Conservation (phyloP, 2,888 invertebrate species). For the Abrostola triplasia region DNA sequence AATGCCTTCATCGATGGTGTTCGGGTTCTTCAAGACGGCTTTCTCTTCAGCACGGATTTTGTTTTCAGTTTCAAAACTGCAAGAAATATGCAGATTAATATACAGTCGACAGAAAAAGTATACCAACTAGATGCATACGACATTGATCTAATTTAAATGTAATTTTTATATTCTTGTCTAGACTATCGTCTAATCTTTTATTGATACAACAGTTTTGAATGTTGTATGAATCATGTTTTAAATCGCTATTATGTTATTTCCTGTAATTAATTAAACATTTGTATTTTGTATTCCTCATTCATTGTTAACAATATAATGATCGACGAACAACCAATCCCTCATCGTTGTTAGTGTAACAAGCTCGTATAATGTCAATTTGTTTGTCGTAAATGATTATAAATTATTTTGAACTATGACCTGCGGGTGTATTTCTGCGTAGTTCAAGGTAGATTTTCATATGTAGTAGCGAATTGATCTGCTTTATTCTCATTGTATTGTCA, state of each 20-base stretch:
- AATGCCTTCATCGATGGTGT: slow-evolving; percentile 84
- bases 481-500: slow-evolving; percentile 58
- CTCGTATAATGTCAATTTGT: slow-evolving; percentile 59
- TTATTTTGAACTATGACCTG: slow-evolving; percentile 77
- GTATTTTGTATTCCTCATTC: slow-evolving; percentile 22
- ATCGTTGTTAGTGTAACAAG: slow-evolving; percentile 46
- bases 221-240: slow-evolving; percentile 13
- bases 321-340: slow-evolving; percentile 21
- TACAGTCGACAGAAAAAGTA: background rate
- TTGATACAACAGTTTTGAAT: background rate
- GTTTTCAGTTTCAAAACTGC: slow-evolving; percentile 87
- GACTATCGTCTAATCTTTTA: background rate
- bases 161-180: background rate
- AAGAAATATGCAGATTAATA: slow-evolving; percentile 32
- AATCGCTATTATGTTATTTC: slow-evolving; percentile 17
- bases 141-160: slow-evolving; percentile 1
- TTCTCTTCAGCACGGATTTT: slow-evolving; percentile 87
- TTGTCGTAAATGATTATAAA: slow-evolving; percentile 73
- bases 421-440: slow-evolving; percentile 57
- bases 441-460: slow-evolving; percentile 72
- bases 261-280: slow-evolving; percentile 25
- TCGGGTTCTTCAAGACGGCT: slow-evolving; percentile 84
- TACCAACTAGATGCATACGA: background rate
- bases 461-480: slow-evolving; percentile 61
- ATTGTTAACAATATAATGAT: slow-evolving; percentile 36